A percentile compares a stretch with the other conserved stretches of the same genome.
These are phyloP conservation scores for Catajapyx aquilonaris DNA, from an alignment of 1,140 invertebrate species.

Conservation along the genomic window DNA sequence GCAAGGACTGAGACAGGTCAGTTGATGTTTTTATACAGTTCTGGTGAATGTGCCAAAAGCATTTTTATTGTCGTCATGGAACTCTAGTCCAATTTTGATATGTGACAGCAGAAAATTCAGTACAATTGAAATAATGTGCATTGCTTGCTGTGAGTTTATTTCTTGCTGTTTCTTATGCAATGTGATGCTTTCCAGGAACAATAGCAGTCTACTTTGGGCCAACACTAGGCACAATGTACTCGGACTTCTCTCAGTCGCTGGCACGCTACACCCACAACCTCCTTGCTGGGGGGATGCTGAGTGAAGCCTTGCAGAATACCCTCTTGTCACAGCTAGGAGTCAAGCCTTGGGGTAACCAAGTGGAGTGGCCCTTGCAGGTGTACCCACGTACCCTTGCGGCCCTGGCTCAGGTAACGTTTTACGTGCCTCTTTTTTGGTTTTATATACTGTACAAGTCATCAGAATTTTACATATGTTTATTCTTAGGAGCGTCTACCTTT, in stretches of 20 bases:
- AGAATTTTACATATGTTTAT: constrained; percentile 12
- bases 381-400: constrained; percentile 67
- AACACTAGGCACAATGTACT: constrained; percentile 44
- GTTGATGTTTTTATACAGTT: too few species aligned
- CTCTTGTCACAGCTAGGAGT: constrained; percentile 53
- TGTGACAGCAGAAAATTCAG: too few species aligned
- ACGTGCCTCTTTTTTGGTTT: not conserved
- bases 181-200: constrained; percentile 29
- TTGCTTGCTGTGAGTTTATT: too few species aligned
- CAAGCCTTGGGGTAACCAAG: constrained; percentile 37
- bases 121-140: too few species aligned
- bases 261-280: constrained; percentile 68
- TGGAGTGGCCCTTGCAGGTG: constrained; percentile 59
- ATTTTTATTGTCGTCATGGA: too few species aligned
- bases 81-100: too few species aligned
- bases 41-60: too few species aligned
- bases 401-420: constrained; percentile 35
- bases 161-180: constrained; percentile 10
- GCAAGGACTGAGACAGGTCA: constrained; percentile 52
- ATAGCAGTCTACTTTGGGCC: constrained; percentile 49
- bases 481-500: constrained; percentile 10
- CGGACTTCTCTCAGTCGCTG: constrained; percentile 51
- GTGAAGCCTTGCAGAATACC: constrained; percentile 41
- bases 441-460: too few species aligned
- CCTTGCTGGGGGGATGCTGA: constrained; percentile 44